These are phyloP conservation scores for Mustelus asterias DNA, from an alignment of 2,113 vertebrate genomes.

Conservation along the genomic window DNA sequence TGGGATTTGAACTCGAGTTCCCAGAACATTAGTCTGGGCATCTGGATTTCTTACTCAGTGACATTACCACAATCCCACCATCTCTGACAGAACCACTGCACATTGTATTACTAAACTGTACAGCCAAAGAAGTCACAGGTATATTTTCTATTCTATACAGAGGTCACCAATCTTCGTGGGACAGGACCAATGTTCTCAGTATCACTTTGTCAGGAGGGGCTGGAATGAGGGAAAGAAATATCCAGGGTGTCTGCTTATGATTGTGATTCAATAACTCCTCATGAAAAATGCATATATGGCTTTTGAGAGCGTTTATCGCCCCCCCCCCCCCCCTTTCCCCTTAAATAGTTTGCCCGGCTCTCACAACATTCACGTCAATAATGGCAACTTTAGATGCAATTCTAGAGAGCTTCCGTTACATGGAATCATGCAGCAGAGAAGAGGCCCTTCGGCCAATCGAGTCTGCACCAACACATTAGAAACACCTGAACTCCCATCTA, in stretches of 20 bases:
- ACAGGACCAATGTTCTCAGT: neutral
- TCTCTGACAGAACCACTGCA: neutral
- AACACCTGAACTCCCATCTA: too few species aligned
- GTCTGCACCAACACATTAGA: too few species aligned
- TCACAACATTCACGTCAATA: neutral
- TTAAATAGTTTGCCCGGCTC: neutral
- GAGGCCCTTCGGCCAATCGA: too few species aligned
- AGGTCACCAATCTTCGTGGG: neutral
- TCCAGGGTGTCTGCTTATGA: neutral
- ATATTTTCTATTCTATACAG: neutral
- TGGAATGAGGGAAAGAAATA: neutral
- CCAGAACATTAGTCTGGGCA: neutral
- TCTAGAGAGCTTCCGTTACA: neutral
- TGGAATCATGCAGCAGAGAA: neutral
- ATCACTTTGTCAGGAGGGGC: too few species aligned
- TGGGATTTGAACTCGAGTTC: neutral
- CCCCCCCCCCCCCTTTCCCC: too few species aligned
- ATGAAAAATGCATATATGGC: neutral
- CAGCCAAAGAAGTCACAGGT: neutral
- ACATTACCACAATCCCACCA: neutral
- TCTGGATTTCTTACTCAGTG: neutral
- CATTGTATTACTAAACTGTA: neutral
- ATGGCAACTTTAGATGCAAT: neutral
- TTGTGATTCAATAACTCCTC: neutral
- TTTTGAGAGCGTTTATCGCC: neutral